These are phyloP conservation scores for Chrysocyon brachyurus DNA, from an alignment of 2,797 vertebrate species.

Conservation along the genomic window DNA sequence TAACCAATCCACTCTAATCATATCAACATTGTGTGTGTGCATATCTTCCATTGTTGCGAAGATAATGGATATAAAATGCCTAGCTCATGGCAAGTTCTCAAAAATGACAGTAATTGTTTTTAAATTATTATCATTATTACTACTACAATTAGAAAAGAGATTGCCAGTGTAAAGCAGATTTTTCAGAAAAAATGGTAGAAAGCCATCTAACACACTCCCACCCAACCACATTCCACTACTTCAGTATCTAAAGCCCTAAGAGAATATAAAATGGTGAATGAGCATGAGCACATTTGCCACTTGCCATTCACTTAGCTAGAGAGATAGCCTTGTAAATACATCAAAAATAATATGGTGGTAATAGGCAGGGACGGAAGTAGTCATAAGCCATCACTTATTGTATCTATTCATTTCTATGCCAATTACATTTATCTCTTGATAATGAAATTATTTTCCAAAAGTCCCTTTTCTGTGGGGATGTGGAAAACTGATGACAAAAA, in stretches of 20 bases:
- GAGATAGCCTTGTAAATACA: neutral
- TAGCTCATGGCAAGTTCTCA: neutral
- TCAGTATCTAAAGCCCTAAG: neutral
- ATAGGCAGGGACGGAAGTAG: neutral
- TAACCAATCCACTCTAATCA: conserved; percentile 36
- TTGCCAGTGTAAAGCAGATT: neutral
- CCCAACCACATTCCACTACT: too few species aligned
- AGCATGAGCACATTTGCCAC: neutral
- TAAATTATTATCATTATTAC: conserved; percentile 27
- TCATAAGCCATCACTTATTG: neutral
- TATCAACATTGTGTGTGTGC: neutral
- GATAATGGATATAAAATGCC: conserved; percentile 50
- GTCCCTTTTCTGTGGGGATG: neutral
- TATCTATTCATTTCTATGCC: conserved; percentile 47
- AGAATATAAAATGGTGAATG: neutral
- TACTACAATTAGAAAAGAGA: conserved; percentile 24
- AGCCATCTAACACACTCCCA: neutral
- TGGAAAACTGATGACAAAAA: conserved; percentile 41
- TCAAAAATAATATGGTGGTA: neutral
- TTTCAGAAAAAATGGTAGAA: conserved; percentile 6
- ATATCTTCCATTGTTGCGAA: neutral
- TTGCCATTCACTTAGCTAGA: neutral
- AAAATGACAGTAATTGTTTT: conserved; percentile 22
- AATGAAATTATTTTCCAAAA: conserved; percentile 26
- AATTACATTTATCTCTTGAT: neutral